Percentiles rank a stretch among this genome's conserved stretches.
Conservation (phyloP, 2,113 vertebrate species). For the Aleadryas rufinucha region DNA sequence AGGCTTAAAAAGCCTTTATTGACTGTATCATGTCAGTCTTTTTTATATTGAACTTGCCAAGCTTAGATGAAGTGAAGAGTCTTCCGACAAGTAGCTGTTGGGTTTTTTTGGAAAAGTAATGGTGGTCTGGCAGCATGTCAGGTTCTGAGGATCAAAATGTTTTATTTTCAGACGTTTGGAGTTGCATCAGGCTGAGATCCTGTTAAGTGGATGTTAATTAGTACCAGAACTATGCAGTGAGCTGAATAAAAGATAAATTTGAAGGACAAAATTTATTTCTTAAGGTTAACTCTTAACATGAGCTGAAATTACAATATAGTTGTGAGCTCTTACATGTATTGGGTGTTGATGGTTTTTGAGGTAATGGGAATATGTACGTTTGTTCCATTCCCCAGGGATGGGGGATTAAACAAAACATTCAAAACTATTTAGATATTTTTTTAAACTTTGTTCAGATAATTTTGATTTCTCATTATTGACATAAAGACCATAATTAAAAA, state of each 20-base stretch:
- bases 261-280: not conserved
- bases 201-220: not conserved
- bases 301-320: not conserved
- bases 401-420: not conserved
- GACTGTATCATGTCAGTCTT: not conserved
- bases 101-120: not conserved
- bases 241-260: not conserved
- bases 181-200: not conserved
- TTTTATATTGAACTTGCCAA: not conserved
- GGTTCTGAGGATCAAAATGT: not conserved
- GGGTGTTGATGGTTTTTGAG: not conserved
- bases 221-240: not conserved
- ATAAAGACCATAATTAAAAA: not conserved
- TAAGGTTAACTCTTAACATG: not conserved
- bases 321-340: not conserved
- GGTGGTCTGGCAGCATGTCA: not conserved
- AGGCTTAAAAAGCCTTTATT: not conserved
- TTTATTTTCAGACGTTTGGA: not conserved
- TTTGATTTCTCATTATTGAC: not conserved
- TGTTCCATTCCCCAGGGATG: not conserved
- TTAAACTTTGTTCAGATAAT: not conserved
- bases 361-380: not conserved
- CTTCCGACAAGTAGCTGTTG: not conserved
- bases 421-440: not conserved
- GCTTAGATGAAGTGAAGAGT: not conserved